Evolutionary conservation across 2,113 vertebrate genomes (phyloP).

Genomic region (Amblyornis subalaris): DNA sequence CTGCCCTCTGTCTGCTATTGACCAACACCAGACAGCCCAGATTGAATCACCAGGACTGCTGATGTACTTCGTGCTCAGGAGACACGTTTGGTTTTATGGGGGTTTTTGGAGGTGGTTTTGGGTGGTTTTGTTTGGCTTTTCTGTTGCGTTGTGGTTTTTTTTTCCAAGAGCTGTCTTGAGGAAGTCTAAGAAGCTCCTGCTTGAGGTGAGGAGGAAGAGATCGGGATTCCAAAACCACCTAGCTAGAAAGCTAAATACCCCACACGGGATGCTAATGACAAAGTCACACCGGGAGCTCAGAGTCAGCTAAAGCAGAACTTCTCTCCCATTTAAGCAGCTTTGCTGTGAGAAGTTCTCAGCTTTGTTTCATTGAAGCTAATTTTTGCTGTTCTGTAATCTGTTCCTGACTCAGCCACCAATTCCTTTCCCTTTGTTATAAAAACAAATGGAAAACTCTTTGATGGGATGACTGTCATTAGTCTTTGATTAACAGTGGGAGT

Average conservation of each 20-base stretch:
- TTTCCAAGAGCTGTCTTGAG: background rate
- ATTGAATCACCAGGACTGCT: background rate
- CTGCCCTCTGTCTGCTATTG: background rate
- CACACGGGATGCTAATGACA: background rate
- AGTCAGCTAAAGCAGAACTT: background rate
- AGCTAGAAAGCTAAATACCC: background rate
- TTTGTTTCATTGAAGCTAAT: background rate
- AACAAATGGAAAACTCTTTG: background rate
- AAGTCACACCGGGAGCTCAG: background rate
- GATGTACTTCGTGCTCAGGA: background rate
- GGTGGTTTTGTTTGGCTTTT: background rate
- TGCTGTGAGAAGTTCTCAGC: background rate
- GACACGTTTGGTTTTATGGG: background rate
- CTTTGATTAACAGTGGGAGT: background rate
- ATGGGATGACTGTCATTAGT: background rate
- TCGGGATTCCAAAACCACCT: background rate
- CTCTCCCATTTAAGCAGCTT: background rate
- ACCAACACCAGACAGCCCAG: background rate
- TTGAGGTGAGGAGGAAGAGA: background rate
- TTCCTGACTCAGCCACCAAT: background rate
- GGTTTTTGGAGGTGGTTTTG: background rate
- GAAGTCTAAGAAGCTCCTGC: background rate
- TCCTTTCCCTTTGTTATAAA: background rate
- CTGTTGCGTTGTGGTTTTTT: background rate
- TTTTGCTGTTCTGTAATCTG: background rate